A percentile compares a stretch with the other conserved stretches of the same genome.
Evolutionary conservation across 1,140 invertebrate genomes (phyloP).

Genomic region (Ips typographus): DNA sequence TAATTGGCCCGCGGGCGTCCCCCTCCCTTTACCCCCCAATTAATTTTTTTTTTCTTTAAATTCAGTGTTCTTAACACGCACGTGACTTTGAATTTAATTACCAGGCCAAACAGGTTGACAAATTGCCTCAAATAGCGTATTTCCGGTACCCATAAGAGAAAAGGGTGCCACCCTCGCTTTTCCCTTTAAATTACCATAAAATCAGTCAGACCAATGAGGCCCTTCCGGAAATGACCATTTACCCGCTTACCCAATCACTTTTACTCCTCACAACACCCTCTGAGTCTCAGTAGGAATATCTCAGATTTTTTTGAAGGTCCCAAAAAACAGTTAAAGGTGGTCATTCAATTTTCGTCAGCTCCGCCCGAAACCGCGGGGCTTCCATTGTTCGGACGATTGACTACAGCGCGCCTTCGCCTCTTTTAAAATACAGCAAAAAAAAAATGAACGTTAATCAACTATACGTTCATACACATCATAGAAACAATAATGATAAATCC

Average conservation of each 20-base stretch:
- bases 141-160: too few species aligned
- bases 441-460: too few species aligned
- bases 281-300: not conserved
- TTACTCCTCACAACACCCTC: not conserved
- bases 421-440: not conserved
- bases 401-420: not conserved
- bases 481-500: too few species aligned
- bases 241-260: not conserved
- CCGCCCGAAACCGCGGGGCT: not conserved
- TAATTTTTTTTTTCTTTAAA: conserved; percentile 3
- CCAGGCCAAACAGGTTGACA: too few species aligned
- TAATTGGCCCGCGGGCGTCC: not conserved
- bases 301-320: not conserved
- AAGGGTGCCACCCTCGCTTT: not conserved
- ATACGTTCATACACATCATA: too few species aligned
- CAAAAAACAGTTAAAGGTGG: not conserved
- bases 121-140: too few species aligned
- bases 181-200: conserved; percentile 5
- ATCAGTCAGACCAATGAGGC: not conserved
- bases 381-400: not conserved
- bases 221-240: conserved; percentile 15
- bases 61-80: not conserved
- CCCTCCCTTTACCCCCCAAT: too few species aligned
- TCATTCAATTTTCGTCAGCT: conserved; percentile 1
- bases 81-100: not conserved